Conservation (phyloP, 1,140 invertebrate species). For the Sweltsa coloradensis region DNA sequence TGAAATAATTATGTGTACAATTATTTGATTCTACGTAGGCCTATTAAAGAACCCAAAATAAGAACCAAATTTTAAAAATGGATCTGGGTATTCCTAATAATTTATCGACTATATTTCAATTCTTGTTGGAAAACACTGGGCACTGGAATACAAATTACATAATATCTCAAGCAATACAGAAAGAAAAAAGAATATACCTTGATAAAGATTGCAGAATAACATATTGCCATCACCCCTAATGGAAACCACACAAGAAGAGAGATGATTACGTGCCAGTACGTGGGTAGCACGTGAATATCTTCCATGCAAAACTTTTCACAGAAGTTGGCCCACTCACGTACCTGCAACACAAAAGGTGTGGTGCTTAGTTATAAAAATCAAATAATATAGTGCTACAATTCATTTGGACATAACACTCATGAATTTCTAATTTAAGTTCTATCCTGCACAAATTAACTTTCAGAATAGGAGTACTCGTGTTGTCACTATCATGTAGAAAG, state of each 20-base stretch:
- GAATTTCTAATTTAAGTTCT: no score
- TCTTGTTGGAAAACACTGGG: neutral
- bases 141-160: neutral
- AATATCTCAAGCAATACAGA: constrained; percentile 5
- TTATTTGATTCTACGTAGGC: no score
- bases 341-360: constrained; percentile 34
- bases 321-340: constrained; percentile 54
- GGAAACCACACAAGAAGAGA: constrained; percentile 58
- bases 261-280: constrained; percentile 62
- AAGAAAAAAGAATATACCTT: constrained; percentile 42
- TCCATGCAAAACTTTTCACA: constrained; percentile 55
- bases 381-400: no score
- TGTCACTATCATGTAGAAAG: constrained; percentile 2
- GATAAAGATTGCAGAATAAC: constrained; percentile 47
- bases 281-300: constrained; percentile 40
- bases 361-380: no score
- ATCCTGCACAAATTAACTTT: no score
- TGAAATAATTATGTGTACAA: no score
- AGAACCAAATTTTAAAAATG: neutral
- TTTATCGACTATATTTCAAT: neutral
- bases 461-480: no score
- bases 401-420: no score
- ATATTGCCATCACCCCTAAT: constrained; percentile 49
- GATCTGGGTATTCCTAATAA: neutral
- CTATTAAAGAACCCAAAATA: neutral